A percentile compares a stretch with the other conserved stretches of the same genome.
These are phyloP conservation scores for Oreochromis niloticus DNA, from an alignment of 2,113 vertebrate genomes.

Conservation along the genomic window DNA sequence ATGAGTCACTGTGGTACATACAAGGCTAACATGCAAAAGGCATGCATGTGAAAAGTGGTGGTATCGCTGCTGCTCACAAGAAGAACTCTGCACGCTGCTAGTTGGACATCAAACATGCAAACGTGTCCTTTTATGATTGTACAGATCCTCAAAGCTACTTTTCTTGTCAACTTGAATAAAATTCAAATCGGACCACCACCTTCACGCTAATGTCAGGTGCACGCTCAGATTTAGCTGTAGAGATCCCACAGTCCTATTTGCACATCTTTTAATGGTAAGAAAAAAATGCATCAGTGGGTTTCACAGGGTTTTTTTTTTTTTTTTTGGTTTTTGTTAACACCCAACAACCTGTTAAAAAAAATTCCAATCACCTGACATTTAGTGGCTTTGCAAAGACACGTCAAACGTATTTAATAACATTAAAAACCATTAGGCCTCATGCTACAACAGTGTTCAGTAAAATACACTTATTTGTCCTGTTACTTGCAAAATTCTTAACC, in stretches of 20 bases:
- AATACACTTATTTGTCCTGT: not conserved
- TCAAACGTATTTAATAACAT: not conserved
- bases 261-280: not conserved
- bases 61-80: not conserved
- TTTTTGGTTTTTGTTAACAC: not conserved
- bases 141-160: not conserved
- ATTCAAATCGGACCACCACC: not conserved
- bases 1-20: slow-evolving; percentile 51
- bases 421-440: not conserved
- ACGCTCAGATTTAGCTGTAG: slow-evolving; percentile 5
- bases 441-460: not conserved
- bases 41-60: not conserved
- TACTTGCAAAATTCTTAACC: not conserved
- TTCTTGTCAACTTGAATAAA: not conserved
- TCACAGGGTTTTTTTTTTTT: not conserved
- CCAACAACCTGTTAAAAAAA: not conserved
- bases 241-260: not conserved
- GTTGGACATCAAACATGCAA: not conserved
- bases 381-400: not conserved
- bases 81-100: not conserved
- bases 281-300: slow-evolving; percentile 4
- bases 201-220: not conserved
- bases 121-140: not conserved
- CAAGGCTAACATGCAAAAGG: not conserved
- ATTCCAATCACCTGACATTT: not conserved